These are phyloP conservation scores for Athalia circularis DNA, from an alignment of 2,888 invertebrate species.

Conservation along the genomic window DNA sequence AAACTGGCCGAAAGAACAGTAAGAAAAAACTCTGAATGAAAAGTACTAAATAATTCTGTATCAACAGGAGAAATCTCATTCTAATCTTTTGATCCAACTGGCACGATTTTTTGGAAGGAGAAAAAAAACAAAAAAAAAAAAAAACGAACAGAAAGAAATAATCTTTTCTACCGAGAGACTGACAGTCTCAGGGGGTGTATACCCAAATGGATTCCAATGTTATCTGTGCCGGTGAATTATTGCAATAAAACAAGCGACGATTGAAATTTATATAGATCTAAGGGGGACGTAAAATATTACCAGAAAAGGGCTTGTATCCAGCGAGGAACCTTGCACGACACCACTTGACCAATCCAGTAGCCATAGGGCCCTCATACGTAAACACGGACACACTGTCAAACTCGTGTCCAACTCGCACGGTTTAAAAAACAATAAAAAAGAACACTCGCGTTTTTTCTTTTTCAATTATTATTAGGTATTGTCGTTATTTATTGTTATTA, in stretches of 20 bases:
- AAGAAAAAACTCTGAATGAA: not conserved
- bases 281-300: constrained; percentile 73
- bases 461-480: constrained; percentile 7
- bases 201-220: no score
- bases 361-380: constrained; percentile 78
- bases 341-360: constrained; percentile 86
- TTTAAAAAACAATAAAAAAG: constrained; percentile 5
- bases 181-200: no score
- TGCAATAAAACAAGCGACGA: no score
- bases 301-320: constrained; percentile 85
- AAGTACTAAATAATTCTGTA: not conserved
- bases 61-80: not conserved
- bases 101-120: not conserved
- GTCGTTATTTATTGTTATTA: constrained; percentile 41
- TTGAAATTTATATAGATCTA: no score
- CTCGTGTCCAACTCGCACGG: constrained; percentile 28
- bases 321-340: constrained; percentile 85
- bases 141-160: no score
- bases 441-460: not conserved
- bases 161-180: no score
- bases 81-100: not conserved
- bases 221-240: no score
- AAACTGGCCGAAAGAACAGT: not conserved
- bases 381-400: constrained; percentile 59
- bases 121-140: no score